These are phyloP conservation scores for Tromatobia lineatoria DNA, from an alignment of 2,888 invertebrate species.

Conservation along the genomic window DNA sequence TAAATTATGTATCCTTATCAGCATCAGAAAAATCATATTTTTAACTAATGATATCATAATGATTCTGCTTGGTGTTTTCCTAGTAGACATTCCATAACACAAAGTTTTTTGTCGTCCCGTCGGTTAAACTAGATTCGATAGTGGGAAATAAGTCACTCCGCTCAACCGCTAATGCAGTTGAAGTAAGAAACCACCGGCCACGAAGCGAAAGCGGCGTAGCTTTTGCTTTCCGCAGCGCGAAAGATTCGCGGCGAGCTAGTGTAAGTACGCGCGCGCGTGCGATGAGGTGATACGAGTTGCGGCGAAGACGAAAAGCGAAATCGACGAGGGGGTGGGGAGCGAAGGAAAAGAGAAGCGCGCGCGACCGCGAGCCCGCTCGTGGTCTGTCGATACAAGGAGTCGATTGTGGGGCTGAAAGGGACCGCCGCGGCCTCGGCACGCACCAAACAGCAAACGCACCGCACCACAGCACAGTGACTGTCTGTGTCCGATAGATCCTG, in stretches of 20 bases:
- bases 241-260: constrained; percentile 58
- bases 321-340: constrained; percentile 64
- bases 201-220: constrained; percentile 57
- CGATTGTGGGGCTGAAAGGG: constrained; percentile 83
- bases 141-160: not conserved
- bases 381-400: constrained; percentile 84
- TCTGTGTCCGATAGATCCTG: constrained; percentile 84
- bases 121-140: constrained; percentile 21
- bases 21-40: no score
- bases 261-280: constrained; percentile 76
- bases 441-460: constrained; percentile 69
- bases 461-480: constrained; percentile 67
- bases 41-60: not conserved
- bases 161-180: not conserved
- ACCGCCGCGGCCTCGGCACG: constrained; percentile 71
- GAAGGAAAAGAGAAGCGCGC: constrained; percentile 68
- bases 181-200: constrained; percentile 65
- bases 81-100: not conserved
- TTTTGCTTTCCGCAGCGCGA: constrained; percentile 67
- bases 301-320: constrained; percentile 82
- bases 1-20: not conserved
- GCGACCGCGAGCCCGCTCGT: constrained; percentile 70
- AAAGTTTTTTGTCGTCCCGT: not conserved
- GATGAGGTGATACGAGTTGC: constrained; percentile 82
- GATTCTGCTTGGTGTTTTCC: not conserved